These are phyloP conservation scores for Zapornia atra DNA, from an alignment of 2,113 vertebrate species.

Conservation along the genomic window DNA sequence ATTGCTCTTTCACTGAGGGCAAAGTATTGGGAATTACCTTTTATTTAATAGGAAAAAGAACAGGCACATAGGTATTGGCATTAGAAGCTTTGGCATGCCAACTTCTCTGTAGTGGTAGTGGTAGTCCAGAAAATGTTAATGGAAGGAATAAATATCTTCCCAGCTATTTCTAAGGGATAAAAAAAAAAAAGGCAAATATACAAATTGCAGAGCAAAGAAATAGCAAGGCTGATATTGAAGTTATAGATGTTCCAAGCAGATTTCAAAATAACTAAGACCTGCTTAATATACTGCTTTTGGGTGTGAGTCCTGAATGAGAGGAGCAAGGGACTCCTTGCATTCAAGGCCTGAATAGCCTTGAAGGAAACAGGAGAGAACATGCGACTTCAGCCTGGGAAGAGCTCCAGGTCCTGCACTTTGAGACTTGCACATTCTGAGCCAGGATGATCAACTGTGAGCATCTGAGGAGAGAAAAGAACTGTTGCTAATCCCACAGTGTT, in stretches of 20 bases:
- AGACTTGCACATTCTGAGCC: not conserved
- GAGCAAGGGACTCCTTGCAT: not conserved
- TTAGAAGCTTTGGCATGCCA: not conserved
- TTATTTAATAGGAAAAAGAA: not conserved
- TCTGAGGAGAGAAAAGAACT: not conserved
- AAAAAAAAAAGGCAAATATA: not conserved
- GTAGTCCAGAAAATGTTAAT: not conserved
- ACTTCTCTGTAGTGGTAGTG: not conserved
- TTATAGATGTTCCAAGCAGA: not conserved
- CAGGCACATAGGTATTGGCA: not conserved
- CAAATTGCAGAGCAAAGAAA: not conserved
- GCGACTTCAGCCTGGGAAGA: not conserved
- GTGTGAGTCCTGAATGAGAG: not conserved
- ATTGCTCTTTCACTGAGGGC: not conserved
- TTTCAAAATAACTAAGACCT: not conserved
- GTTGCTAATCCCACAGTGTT: not conserved
- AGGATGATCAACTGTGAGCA: not conserved
- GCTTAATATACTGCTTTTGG: not conserved
- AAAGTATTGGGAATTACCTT: not conserved
- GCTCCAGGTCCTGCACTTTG: not conserved
- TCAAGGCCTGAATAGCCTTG: not conserved
- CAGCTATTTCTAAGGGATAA: not conserved
- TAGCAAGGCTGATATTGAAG: not conserved
- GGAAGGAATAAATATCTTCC: not conserved
- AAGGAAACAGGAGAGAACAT: not conserved